A percentile compares a stretch with the other conserved stretches of the same genome.
phyloP scores from a whole-genome alignment of 2,888 invertebrate genomes.

The Phyllotreta cruciferae region DNA sequence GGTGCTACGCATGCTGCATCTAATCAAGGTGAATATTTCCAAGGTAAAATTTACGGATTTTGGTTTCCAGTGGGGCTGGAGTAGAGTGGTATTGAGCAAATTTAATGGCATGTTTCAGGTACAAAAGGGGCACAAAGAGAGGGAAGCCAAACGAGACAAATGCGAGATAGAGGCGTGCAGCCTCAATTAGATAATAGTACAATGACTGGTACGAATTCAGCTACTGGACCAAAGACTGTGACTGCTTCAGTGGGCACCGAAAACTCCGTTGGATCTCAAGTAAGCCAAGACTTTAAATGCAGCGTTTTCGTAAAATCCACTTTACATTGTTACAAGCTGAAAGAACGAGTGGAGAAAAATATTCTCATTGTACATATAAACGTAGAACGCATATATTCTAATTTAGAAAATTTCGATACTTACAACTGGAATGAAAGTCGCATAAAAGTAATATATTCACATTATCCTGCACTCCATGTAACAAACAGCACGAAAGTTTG shows the following conservation, averaged over 20 bases:
- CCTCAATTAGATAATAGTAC: conserved; percentile 77
- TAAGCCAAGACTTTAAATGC: conserved; percentile 40
- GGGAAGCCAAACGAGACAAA: conserved; percentile 57
- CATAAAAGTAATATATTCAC: too few relatives aligned
- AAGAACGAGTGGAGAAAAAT: too few relatives aligned
- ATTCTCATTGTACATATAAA: too few relatives aligned
- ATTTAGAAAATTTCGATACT: too few relatives aligned
- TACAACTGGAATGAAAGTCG: too few relatives aligned
- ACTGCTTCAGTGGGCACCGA: conserved; percentile 74
- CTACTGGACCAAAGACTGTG: conserved; percentile 69
- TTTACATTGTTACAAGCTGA: too few relatives aligned
- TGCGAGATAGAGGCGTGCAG: conserved; percentile 62
- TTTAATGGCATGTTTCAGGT: conserved; percentile 40
- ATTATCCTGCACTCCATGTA: too few relatives aligned
- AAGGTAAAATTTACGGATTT: conserved; percentile 16
- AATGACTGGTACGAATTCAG: conserved; percentile 70
- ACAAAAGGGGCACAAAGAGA: conserved; percentile 60
- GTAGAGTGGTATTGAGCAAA: neutral
- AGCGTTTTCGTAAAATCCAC: too few relatives aligned
- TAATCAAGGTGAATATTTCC: conserved; percentile 53
- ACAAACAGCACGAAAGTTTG: too few relatives aligned
- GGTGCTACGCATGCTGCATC: conserved; percentile 57
- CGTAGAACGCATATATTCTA: too few relatives aligned
- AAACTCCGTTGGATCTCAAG: conserved; percentile 72
- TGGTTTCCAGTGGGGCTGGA: too few relatives aligned